Evolutionary conservation across 2,797 vertebrate genomes (phyloP).

Genomic region (Macroramphosus scolopax): DNA sequence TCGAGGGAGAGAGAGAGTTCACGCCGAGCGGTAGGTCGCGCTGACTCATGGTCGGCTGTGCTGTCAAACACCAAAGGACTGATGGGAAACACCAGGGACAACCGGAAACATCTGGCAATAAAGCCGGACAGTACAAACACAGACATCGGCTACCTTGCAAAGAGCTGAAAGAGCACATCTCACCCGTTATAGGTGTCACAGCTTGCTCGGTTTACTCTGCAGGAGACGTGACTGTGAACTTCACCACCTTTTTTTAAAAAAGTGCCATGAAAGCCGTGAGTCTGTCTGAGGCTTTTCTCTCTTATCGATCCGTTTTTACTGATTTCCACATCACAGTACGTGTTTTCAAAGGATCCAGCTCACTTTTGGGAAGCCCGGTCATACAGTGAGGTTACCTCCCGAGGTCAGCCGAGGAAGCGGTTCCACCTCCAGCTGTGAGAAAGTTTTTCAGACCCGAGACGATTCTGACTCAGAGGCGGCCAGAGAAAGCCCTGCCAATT

Average conservation of each 20-base stretch:
- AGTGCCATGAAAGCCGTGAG: too few relatives aligned
- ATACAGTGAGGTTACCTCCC: too few relatives aligned
- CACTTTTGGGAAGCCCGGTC: neutral
- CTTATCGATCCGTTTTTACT: too few relatives aligned
- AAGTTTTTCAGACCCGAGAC: slow-evolving; percentile 8
- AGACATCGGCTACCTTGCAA: slow-evolving; percentile 12
- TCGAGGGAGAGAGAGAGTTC: neutral
- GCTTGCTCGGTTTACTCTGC: slow-evolving; percentile 53
- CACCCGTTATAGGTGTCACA: slow-evolving; percentile 39
- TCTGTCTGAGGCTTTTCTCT: too few relatives aligned
- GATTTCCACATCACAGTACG: slow-evolving; percentile 8
- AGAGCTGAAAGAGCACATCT: slow-evolving; percentile 22
- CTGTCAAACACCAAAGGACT: slow-evolving; percentile 18
- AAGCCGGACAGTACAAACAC: slow-evolving; percentile 41
- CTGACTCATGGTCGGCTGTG: slow-evolving; percentile 45
- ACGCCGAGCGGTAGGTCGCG: slow-evolving; percentile 17
- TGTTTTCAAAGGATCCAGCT: neutral
- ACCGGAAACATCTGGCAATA: slow-evolving; percentile 56
- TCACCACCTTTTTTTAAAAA: slow-evolving; percentile 2
- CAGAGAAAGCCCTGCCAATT: slow-evolving; percentile 11
- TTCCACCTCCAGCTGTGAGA: slow-evolving; percentile 15
- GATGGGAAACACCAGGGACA: slow-evolving; percentile 47
- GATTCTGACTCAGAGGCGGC: slow-evolving; percentile 5
- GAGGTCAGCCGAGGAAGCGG: too few relatives aligned
- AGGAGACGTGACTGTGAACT: slow-evolving; percentile 1